Evolutionary conservation across 2,888 invertebrate genomes (phyloP).

Genomic region (Plutella xylostella): DNA sequence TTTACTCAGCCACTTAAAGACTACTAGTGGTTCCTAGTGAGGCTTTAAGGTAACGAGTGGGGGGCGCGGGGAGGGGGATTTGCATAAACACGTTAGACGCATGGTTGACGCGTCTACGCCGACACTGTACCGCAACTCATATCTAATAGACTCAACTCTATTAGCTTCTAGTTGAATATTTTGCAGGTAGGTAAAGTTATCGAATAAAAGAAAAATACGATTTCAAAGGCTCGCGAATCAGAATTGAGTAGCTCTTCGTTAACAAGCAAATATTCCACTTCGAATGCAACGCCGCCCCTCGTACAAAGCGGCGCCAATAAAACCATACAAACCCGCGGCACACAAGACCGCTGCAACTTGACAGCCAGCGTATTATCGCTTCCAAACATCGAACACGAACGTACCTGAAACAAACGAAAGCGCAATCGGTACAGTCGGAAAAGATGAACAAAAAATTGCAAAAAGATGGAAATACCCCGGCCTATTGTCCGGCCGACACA

Average conservation of each 20-base stretch:
- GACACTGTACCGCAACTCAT: too few relatives aligned
- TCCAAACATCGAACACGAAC: slow-evolving; percentile 35
- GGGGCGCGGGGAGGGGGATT: slow-evolving; percentile 21
- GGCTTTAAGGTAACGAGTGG: slow-evolving; percentile 4
- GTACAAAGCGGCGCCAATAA: not conserved
- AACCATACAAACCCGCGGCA: not conserved
- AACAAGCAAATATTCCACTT: not conserved
- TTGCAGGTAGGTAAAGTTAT: too few relatives aligned
- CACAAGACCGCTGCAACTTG: slow-evolving; percentile 11
- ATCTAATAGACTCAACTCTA: too few relatives aligned
- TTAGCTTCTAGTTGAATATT: too few relatives aligned
- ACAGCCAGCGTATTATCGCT: slow-evolving; percentile 26
- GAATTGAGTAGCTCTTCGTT: not conserved
- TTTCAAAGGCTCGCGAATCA: too few relatives aligned
- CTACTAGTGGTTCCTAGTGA: too few relatives aligned
- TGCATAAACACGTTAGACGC: slow-evolving; percentile 36
- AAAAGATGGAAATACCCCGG: slow-evolving; percentile 42
- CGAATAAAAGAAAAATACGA: too few relatives aligned
- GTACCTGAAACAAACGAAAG: slow-evolving; percentile 19
- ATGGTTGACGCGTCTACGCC: slow-evolving; percentile 20
- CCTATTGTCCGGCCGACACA: slow-evolving; percentile 56
- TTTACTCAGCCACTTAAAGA: too few relatives aligned
- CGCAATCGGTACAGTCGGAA: slow-evolving; percentile 25
- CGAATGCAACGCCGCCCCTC: not conserved
- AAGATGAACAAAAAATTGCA: slow-evolving; percentile 29